Conservation (phyloP, 2,888 invertebrate species). For the Xanthia togata region DNA sequence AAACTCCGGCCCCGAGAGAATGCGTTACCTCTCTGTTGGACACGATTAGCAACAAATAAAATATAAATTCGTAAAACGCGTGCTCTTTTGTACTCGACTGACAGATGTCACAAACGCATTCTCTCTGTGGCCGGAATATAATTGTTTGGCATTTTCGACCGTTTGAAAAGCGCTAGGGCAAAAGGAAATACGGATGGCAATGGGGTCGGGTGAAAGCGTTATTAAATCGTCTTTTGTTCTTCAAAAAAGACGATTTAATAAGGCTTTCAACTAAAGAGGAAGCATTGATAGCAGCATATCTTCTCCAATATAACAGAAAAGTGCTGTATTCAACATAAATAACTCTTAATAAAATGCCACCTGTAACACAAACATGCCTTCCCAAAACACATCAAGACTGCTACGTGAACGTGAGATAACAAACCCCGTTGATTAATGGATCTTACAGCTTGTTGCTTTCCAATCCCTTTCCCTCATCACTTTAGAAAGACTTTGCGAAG, state of each 20-base stretch:
- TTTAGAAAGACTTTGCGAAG: constrained; percentile 30
- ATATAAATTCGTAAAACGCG: too few relatives aligned
- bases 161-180: background rate
- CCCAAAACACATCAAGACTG: constrained; percentile 2
- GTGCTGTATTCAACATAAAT: background rate
- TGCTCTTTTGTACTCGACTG: too few relatives aligned
- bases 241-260: background rate
- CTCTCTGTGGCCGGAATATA: too few relatives aligned
- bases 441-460: constrained; percentile 22
- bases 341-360: background rate
- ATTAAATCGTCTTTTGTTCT: too few relatives aligned
- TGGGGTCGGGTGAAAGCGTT: background rate
- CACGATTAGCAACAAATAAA: too few relatives aligned
- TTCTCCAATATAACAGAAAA: background rate
- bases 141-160: constrained; percentile 24
- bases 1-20: too few relatives aligned
- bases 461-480: constrained; percentile 54
- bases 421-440: constrained; percentile 54
- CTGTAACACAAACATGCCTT: background rate
- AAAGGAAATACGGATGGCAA: background rate
- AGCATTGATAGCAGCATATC: background rate
- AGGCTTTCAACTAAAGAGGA: background rate
- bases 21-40: too few relatives aligned
- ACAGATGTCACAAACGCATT: too few relatives aligned
- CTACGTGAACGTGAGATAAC: constrained; percentile 3